These are phyloP conservation scores for Ptychoptera contaminata DNA, from an alignment of 2,888 invertebrate species.

Conservation along the genomic window DNA sequence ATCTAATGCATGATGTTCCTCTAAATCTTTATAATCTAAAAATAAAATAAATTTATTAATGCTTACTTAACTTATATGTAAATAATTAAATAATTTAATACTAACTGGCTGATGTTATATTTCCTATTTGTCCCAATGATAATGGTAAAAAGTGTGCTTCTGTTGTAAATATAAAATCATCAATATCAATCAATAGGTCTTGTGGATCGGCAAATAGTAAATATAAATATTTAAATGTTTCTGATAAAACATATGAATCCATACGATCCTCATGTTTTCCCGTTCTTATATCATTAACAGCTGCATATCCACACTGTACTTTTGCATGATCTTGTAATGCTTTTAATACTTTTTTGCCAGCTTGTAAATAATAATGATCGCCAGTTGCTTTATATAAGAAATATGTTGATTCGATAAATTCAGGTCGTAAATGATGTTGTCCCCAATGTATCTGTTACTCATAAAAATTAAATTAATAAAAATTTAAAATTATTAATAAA, in stretches of 20 bases:
- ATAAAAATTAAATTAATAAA: conserved; percentile 7
- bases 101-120: conserved; percentile 25
- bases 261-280: conserved; percentile 87
- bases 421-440: conserved; percentile 90
- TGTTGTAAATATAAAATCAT: conserved; percentile 79
- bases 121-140: conserved; percentile 50
- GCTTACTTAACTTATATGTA: neutral
- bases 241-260: conserved; percentile 96
- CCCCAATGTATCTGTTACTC: conserved; percentile 96
- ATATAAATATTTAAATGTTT: conserved; percentile 95
- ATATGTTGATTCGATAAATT: conserved; percentile 96
- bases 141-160: conserved; percentile 94
- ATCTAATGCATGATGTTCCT: conserved; percentile 38
- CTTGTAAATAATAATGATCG: conserved; percentile 78
- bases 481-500: neutral
- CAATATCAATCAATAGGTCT: conserved; percentile 66
- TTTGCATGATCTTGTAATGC: conserved; percentile 80
- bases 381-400: conserved; percentile 90
- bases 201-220: conserved; percentile 80
- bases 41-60: no score
- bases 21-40: conserved; percentile 29
- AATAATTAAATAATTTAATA: conserved; percentile 24
- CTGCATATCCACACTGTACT: conserved; percentile 94
- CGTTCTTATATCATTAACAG: conserved; percentile 88
- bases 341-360: conserved; percentile 75